Percentiles rank a stretch among this genome's conserved stretches.
Conservation (phyloP, 2,888 invertebrate genomes). For the Lomographa bimaculata region DNA sequence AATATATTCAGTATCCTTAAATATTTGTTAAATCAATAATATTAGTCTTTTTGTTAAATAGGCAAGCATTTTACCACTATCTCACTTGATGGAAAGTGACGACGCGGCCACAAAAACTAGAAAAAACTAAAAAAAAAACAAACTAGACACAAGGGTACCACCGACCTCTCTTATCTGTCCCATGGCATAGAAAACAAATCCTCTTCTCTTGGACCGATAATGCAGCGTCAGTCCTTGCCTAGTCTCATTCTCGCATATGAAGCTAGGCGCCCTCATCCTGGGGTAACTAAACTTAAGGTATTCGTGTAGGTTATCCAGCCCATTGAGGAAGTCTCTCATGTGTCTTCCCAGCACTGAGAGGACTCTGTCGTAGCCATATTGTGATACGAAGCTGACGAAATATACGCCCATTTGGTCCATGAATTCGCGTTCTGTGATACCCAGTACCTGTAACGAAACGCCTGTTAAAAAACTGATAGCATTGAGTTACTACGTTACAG, state of each 20-base stretch:
- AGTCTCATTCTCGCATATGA: constrained; percentile 98
- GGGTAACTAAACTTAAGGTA: constrained; percentile 98
- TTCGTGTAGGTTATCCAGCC: constrained; percentile 98
- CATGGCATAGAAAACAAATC: constrained; percentile 98
- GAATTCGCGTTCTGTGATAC: constrained; percentile 94
- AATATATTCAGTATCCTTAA: too few relatives aligned
- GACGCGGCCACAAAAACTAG: too few relatives aligned
- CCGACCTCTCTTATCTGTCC: constrained; percentile 95
- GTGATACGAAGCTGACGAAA: constrained; percentile 96
- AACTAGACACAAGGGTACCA: too few relatives aligned
- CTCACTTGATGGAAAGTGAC: too few relatives aligned
- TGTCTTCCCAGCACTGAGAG: constrained; percentile 95
- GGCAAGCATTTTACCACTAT: too few relatives aligned
- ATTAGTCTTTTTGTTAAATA: too few relatives aligned
- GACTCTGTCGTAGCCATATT: constrained; percentile 97
- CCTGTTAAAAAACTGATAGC: constrained; percentile 23
- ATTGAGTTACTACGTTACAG: too few relatives aligned
- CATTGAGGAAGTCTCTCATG: constrained; percentile 97
- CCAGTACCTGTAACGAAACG: constrained; percentile 86
- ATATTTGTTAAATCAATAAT: too few relatives aligned
- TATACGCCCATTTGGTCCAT: constrained; percentile 97
- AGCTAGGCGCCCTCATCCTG: constrained; percentile 94
- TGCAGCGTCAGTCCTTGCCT: constrained; percentile 96
- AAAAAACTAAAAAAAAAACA: background rate
- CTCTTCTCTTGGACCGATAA: constrained; percentile 95